Percentiles rank a stretch among this genome's conserved stretches.
phyloP scores from a whole-genome alignment of 2,113 vertebrate species.

The Athene noctua region DNA sequence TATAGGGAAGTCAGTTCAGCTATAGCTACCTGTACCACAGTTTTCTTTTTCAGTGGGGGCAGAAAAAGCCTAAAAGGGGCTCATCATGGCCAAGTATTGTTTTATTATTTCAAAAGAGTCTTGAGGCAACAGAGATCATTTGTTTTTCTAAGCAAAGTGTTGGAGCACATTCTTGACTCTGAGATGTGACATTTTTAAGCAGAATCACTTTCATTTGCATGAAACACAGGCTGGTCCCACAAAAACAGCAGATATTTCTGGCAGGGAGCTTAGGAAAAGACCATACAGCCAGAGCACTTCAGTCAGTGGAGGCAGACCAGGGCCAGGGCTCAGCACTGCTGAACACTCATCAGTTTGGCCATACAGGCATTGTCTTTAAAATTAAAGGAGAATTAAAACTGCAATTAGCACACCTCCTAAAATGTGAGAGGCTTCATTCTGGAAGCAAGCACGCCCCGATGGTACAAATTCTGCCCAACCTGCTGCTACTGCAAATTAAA shows the following conservation, averaged over 20 bases:
- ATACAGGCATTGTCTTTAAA: background rate
- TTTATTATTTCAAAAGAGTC: background rate
- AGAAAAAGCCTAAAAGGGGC: background rate
- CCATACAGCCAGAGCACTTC: background rate
- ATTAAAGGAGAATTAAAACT: background rate
- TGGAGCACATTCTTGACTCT: background rate
- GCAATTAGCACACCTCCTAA: background rate
- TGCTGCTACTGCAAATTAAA: background rate
- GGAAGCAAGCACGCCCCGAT: fast-evolving
- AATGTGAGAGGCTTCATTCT: background rate
- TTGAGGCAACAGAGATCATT: background rate
- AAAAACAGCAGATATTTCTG: background rate
- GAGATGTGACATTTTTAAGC: background rate
- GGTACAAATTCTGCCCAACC: background rate
- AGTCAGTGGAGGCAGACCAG: background rate
- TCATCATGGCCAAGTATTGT: background rate
- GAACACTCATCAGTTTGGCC: background rate
- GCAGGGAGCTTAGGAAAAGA: background rate
- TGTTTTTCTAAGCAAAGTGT: background rate
- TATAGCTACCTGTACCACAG: background rate
- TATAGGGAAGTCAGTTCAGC: background rate
- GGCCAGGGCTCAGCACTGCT: background rate
- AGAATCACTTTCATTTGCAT: background rate
- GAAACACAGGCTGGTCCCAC: background rate
- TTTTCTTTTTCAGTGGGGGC: background rate